Percentiles rank a stretch among this genome's conserved stretches.
Evolutionary conservation across 1,140 invertebrate genomes (phyloP).

Genomic region (Drosophila albomicans): DNA sequence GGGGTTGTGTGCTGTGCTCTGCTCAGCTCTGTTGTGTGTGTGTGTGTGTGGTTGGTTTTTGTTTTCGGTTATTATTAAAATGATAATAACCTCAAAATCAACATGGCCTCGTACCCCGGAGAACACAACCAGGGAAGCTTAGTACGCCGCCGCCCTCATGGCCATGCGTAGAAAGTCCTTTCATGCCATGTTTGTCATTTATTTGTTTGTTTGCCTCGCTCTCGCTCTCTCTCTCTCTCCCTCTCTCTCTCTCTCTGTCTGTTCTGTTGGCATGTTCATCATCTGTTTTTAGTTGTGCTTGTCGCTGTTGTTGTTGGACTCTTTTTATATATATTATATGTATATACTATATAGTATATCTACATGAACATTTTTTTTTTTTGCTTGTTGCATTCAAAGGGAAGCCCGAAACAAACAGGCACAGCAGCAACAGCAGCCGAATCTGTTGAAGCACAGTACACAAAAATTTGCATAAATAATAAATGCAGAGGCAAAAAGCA

Average conservation of each 20-base stretch:
- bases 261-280: constrained; percentile 20
- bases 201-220: constrained; percentile 65
- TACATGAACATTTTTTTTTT: constrained; percentile 10
- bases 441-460: constrained; percentile 30
- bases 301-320: background rate
- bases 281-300: constrained; percentile 32
- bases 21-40: background rate
- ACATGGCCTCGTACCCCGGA: constrained; percentile 52
- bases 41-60: constrained; percentile 46
- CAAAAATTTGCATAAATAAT: constrained; percentile 75
- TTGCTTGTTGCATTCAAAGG: constrained; percentile 56
- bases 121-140: background rate
- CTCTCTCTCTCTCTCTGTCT: background rate
- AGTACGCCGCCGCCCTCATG: constrained; percentile 12
- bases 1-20: constrained; percentile 1
- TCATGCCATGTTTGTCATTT: constrained; percentile 77
- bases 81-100: constrained; percentile 77
- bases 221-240: no score
- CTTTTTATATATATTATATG: constrained; percentile 2
- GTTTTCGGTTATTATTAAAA: constrained; percentile 77
- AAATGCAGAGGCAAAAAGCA: constrained; percentile 56
- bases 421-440: constrained; percentile 17
- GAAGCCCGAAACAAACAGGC: constrained; percentile 27
- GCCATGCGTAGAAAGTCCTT: constrained; percentile 73
- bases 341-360: background rate